These are phyloP conservation scores for Trichopria drosophilae DNA, from an alignment of 2,888 invertebrate genomes.

Conservation along the genomic window DNA sequence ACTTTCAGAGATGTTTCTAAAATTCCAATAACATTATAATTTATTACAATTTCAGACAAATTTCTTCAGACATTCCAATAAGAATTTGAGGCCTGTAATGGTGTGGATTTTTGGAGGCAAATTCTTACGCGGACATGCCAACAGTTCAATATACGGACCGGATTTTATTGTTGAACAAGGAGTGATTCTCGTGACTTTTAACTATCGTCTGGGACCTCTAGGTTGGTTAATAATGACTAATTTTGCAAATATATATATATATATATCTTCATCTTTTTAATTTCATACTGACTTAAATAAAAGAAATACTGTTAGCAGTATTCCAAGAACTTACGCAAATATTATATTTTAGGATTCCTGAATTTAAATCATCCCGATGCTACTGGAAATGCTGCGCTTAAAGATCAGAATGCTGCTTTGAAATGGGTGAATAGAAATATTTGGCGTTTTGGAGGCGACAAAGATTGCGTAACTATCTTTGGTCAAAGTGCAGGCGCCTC, in stretches of 20 bases:
- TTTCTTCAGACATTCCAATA: background rate
- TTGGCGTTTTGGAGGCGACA: conserved; percentile 60
- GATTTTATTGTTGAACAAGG: conserved; percentile 42
- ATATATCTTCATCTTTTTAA: too few species aligned
- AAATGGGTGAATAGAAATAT: conserved; percentile 63
- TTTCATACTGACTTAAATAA: too few species aligned
- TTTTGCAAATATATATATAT: too few species aligned
- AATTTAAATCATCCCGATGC: conserved; percentile 37
- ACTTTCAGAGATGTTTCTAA: too few species aligned
- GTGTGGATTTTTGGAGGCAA: conserved; percentile 43
- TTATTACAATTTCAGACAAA: too few species aligned
- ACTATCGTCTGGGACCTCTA: conserved; percentile 42
- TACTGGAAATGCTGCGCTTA: conserved; percentile 44
- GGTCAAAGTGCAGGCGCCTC: conserved; percentile 63
- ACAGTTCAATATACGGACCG: conserved; percentile 34
- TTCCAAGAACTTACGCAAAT: too few species aligned
- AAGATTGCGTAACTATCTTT: conserved; percentile 61
- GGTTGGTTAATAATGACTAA: too few species aligned
- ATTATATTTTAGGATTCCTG: conserved; percentile 40
- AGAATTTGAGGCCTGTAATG: conserved; percentile 27
- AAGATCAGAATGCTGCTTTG: conserved; percentile 62
- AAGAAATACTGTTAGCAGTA: too few species aligned
- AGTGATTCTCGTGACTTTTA: conserved; percentile 40
- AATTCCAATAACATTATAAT: background rate
- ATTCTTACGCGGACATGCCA: conserved; percentile 30